Percentiles rank a stretch among this genome's conserved stretches.
Conservation (phyloP, 1,140 invertebrate species). For the Araneus ventricosus region DNA sequence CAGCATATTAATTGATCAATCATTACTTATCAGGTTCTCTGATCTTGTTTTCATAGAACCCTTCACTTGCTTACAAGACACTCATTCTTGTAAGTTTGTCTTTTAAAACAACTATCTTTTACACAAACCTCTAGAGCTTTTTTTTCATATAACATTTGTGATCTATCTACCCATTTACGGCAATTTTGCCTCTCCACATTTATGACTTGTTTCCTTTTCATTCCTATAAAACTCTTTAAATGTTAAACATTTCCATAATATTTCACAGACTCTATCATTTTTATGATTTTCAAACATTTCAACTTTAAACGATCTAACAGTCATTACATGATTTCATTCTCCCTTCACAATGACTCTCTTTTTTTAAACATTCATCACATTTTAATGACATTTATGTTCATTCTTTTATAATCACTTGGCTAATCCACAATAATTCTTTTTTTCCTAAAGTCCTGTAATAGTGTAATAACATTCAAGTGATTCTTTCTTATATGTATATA, state of each 20-base stretch:
- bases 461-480: conserved; percentile 36
- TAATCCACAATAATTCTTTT: conserved; percentile 43
- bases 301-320: conserved; percentile 13
- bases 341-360: neutral
- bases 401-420: conserved; percentile 33
- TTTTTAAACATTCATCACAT: conserved; percentile 15
- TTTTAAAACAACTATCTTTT: conserved; percentile 3
- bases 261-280: neutral
- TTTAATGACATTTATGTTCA: conserved; percentile 44
- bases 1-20: neutral
- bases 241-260: conserved; percentile 31
- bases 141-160: conserved; percentile 35
- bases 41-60: neutral
- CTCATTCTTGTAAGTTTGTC: neutral
- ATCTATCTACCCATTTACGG: neutral
- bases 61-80: neutral
- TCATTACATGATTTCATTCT: conserved; percentile 7
- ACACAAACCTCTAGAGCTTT: neutral
- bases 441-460: conserved; percentile 30
- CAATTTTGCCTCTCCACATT: neutral
- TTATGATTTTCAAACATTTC: conserved; percentile 24
- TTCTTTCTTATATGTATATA: conserved; percentile 35
- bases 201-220: neutral
- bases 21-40: neutral
- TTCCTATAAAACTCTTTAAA: neutral